Evolutionary conservation across 2,797 vertebrate species (phyloP).

Genomic region (Spinus olivaceus): DNA sequence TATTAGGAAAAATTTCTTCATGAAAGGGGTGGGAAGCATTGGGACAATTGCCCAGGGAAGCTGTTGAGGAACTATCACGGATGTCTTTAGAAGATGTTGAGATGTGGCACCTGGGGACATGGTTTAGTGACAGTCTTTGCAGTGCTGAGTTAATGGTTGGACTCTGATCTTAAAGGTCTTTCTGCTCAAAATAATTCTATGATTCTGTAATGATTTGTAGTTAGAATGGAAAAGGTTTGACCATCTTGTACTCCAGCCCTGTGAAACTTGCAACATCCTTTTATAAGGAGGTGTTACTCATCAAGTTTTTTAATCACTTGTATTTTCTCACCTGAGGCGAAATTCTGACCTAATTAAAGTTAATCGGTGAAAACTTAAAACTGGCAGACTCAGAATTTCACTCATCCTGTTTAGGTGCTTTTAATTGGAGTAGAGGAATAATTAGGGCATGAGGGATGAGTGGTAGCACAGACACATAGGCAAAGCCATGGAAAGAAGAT

Average conservation of each 20-base stretch:
- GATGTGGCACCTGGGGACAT: background rate
- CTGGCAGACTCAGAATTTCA: background rate
- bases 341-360: slow-evolving; percentile 12
- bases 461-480: background rate
- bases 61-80: background rate
- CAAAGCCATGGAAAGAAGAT: background rate
- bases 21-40: background rate
- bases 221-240: background rate
- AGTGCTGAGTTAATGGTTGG: background rate
- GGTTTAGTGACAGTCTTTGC: background rate
- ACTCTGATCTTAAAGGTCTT: background rate
- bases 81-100: background rate
- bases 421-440: background rate
- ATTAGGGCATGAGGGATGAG: background rate
- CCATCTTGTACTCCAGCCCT: background rate
- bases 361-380: background rate
- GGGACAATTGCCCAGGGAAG: background rate
- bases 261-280: background rate
- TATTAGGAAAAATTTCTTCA: background rate
- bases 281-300: background rate
- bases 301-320: background rate
- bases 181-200: background rate
- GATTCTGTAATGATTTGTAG: background rate
- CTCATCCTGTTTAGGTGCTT: background rate
- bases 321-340: background rate